phyloP scores from a whole-genome alignment of 2,797 vertebrate genomes.

The Anas bahamensis region DNA sequence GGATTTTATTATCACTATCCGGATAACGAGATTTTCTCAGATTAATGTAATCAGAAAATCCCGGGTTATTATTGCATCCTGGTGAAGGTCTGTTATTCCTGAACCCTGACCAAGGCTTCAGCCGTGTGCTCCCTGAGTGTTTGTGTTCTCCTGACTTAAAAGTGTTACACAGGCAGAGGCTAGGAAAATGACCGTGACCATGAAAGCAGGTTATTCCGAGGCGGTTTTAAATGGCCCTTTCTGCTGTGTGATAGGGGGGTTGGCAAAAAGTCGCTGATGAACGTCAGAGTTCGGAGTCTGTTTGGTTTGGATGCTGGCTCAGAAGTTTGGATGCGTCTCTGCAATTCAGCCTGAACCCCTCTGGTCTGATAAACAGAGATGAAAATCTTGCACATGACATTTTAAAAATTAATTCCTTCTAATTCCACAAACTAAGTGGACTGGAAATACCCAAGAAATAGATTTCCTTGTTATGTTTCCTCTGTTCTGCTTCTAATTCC shows the following conservation, averaged over 20 bases:
- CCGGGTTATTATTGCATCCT: constrained; percentile 31
- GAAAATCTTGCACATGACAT: neutral
- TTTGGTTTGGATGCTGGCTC: constrained; percentile 27
- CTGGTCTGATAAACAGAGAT: neutral
- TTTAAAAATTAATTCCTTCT: neutral
- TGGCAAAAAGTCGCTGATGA: neutral
- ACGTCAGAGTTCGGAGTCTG: neutral
- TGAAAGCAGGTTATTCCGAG: neutral
- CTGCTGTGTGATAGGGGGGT: neutral
- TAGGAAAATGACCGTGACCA: neutral
- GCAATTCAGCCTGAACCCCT: constrained; percentile 12
- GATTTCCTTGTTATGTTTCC: neutral
- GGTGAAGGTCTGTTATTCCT: constrained; percentile 30
- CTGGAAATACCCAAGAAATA: constrained; percentile 16
- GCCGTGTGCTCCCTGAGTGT: neutral
- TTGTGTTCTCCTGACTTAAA: neutral
- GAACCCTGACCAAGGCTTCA: neutral
- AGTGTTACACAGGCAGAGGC: neutral
- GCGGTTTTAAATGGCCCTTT: neutral
- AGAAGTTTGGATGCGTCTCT: constrained; percentile 30
- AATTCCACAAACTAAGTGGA: constrained; percentile 24
- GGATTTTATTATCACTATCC: neutral
- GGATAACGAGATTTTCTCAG: constrained; percentile 25
- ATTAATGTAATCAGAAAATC: constrained; percentile 44
- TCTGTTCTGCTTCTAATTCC: neutral